Percentiles rank a stretch among this genome's conserved stretches.
These are phyloP conservation scores for Pharmacophagus antenor DNA, from an alignment of 2,888 invertebrate genomes.

Conservation along the genomic window DNA sequence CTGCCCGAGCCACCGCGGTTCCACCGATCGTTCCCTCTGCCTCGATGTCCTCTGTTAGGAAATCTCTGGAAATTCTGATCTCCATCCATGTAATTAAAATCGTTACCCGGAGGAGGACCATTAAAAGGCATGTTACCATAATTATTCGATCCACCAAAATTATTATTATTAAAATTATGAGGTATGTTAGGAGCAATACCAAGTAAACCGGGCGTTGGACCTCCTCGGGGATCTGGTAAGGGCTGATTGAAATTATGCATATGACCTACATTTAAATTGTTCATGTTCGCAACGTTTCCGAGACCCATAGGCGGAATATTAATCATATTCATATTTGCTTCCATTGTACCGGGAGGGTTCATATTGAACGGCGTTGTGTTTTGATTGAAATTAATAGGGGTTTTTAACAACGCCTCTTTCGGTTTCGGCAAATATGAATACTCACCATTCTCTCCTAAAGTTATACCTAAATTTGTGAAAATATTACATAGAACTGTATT, in stretches of 20 bases:
- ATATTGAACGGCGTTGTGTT: conserved; percentile 55
- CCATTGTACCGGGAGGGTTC: conserved; percentile 53
- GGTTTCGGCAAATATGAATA: conserved; percentile 74
- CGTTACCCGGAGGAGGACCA: conserved; percentile 64
- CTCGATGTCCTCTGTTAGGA: conserved; percentile 66
- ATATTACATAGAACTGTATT: conserved; percentile 80
- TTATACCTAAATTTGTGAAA: conserved; percentile 82
- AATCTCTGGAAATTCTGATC: conserved; percentile 70
- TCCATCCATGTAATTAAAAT: conserved; percentile 68
- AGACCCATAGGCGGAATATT: conserved; percentile 71
- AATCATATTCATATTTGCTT: conserved; percentile 68
- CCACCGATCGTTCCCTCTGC: conserved; percentile 72
- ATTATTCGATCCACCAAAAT: conserved; percentile 65
- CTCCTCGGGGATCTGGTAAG: conserved; percentile 71
- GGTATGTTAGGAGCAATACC: conserved; percentile 80
- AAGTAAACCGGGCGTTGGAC: conserved; percentile 79
- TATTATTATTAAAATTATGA: conserved; percentile 69
- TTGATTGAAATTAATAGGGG: conserved; percentile 65
- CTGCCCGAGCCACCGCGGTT: conserved; percentile 70
- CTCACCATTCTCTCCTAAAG: conserved; percentile 80
- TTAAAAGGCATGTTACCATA: conserved; percentile 71
- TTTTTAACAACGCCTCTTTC: conserved; percentile 71
- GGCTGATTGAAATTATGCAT: conserved; percentile 68
- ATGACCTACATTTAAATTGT: conserved; percentile 65
- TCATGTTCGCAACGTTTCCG: conserved; percentile 50